Evolutionary conservation across 2,113 vertebrate genomes (phyloP).

Genomic region (Trogon surrucura): DNA sequence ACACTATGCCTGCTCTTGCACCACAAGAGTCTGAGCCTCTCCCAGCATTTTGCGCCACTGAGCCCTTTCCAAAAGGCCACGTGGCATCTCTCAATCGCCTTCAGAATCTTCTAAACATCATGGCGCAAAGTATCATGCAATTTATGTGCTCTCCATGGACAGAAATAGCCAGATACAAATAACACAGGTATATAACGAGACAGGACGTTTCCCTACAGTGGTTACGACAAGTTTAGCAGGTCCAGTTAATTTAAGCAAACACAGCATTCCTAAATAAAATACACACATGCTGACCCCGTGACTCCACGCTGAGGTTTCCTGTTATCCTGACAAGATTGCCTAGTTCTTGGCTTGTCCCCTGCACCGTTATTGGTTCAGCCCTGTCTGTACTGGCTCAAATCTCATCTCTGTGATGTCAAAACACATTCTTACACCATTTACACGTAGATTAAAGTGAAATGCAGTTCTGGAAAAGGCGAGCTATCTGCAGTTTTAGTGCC

Average conservation of each 20-base stretch:
- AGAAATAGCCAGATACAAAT: not conserved
- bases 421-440: not conserved
- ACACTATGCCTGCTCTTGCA: not conserved
- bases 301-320: not conserved
- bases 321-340: not conserved
- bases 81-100: not conserved
- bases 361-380: not conserved
- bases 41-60: not conserved
- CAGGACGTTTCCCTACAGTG: not conserved
- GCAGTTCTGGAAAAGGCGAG: not conserved
- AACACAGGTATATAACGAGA: not conserved
- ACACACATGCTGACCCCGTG: not conserved
- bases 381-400: not conserved
- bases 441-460: not conserved
- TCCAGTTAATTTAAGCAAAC: constrained; percentile 9
- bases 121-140: not conserved
- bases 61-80: not conserved
- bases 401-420: not conserved
- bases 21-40: not conserved
- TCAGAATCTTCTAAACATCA: not conserved
- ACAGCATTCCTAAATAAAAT: not conserved
- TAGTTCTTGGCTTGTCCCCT: not conserved
- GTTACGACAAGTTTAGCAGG: not conserved
- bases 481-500: not conserved
- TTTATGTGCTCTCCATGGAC: not conserved